Evolutionary conservation across 92 coral and sea anemone genomes (phyloP), one percentile per base, ranked within the genome.

Genomic region (Epizoanthus illoricatus): DNA sequence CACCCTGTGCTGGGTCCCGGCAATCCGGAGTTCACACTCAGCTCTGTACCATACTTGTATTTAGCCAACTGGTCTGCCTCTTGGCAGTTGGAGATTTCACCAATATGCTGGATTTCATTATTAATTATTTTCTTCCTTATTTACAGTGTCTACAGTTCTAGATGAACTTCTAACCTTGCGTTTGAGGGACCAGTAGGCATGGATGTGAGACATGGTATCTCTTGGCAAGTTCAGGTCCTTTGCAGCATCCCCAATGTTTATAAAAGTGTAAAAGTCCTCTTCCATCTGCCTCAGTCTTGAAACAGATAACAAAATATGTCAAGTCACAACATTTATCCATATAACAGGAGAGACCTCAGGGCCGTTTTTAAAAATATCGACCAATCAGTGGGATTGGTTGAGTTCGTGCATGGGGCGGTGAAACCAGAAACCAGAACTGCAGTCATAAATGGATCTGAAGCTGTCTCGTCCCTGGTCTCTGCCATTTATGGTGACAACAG

Each of bases 251-350:
- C 85, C 83, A 5, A 86, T 85, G 49, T 84, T 86, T 3, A 90
- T 97, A 76, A 86, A 93, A 62, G 90, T 96, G 89, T 93, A 84
- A 83, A 96, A 96, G 65, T 96, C 99, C 15, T 92, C 95, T 72
- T 96, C 99, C 99, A 96, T 96, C 73, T 92, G 92, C 33, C 94
- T 90, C 65, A 96, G 64, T 84, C 99, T 96, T 79, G n/a, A 19
- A 75, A 5, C 42, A 55, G 7, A 24, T 17, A 64, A 66, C 73
- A 11, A 72, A 59, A 75, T 11, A 40, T 10, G 62, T 68, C 40
- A 49, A 33, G 13, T 11, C 45, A 71, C 40, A 33, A 20, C n/a
- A 71, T 17, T 40, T n/a, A 39, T 71, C 21, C 49, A n/a, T 0
- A 28, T 28, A 28, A 28, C 33, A 28, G 33, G 33, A 28, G 33